These are phyloP conservation scores for Metridium senile DNA, from an alignment of 92 coral and sea anemone genomes.

Conservation along the genomic window DNA sequence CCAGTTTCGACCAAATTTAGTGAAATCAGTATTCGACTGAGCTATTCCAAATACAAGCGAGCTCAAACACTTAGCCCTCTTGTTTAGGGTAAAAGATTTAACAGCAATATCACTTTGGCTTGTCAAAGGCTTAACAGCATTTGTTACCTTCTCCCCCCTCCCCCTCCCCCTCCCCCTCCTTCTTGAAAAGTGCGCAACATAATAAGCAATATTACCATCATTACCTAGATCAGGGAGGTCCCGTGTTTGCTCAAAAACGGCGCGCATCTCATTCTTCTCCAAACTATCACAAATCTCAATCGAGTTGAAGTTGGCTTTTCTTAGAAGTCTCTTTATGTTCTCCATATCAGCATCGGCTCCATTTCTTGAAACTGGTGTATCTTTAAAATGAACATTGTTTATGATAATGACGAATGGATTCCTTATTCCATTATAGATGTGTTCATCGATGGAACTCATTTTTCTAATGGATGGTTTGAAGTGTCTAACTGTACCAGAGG, in stretches of 20 bases:
- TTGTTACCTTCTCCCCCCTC: too few species aligned
- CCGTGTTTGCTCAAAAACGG: conserved; percentile 48
- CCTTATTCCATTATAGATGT: conserved; percentile 63
- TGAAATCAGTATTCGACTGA: too few species aligned
- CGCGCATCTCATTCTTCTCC: conserved; percentile 43
- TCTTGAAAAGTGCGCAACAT: too few species aligned
- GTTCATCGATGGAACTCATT: conserved; percentile 22
- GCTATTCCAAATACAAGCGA: too few species aligned
- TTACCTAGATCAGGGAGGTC: conserved; percentile 33
- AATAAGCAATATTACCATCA: too few species aligned
- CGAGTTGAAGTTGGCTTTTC: conserved; percentile 62
- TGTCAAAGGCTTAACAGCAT: too few species aligned
- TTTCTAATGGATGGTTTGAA: conserved; percentile 13
- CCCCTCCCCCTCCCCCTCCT: too few species aligned
- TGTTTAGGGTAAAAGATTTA: too few species aligned
- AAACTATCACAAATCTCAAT: conserved; percentile 37
- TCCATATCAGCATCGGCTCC: conserved; percentile 70
- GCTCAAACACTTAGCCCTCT: too few species aligned
- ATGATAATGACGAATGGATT: conserved; percentile 84
- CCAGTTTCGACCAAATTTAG: too few species aligned
- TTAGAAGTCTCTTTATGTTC: conserved; percentile 53
- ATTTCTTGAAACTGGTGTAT: conserved; percentile 57
- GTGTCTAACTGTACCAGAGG: neutral
- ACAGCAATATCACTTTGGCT: too few species aligned
- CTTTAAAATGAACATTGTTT: conserved; percentile 71